phyloP scores from a whole-genome alignment of 2,113 vertebrate genomes.

The Peucedramus taeniatus region DNA sequence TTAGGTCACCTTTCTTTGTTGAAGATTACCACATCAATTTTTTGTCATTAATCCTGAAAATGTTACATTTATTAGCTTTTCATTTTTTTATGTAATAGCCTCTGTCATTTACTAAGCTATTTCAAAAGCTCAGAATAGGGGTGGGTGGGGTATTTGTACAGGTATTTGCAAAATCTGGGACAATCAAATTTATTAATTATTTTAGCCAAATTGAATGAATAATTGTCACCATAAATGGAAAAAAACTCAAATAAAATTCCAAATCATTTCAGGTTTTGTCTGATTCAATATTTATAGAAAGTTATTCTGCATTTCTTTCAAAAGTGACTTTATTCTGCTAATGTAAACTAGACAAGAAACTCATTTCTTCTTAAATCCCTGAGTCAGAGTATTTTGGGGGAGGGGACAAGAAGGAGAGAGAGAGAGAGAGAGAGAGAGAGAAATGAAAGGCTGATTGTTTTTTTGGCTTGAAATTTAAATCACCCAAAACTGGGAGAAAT shows the following conservation, averaged over 20 bases:
- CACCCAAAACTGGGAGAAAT: background rate
- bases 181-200: background rate
- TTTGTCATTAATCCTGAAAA: background rate
- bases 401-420: background rate
- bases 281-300: background rate
- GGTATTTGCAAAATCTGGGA: background rate
- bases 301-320: background rate
- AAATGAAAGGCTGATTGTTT: background rate
- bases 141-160: background rate
- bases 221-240: background rate
- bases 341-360: background rate
- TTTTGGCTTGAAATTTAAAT: background rate
- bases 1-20: background rate
- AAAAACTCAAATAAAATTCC: background rate
- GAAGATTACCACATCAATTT: fast-evolving
- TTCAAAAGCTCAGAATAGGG: background rate
- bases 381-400: background rate
- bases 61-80: background rate
- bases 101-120: background rate
- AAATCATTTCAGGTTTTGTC: background rate
- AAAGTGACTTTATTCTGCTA: background rate
- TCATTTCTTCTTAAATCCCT: background rate
- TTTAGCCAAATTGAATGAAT: background rate
- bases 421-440: background rate
- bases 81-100: background rate